Evolutionary conservation across 2,797 vertebrate genomes (phyloP).

Genomic region (Pachyuromys duprasi): DNA sequence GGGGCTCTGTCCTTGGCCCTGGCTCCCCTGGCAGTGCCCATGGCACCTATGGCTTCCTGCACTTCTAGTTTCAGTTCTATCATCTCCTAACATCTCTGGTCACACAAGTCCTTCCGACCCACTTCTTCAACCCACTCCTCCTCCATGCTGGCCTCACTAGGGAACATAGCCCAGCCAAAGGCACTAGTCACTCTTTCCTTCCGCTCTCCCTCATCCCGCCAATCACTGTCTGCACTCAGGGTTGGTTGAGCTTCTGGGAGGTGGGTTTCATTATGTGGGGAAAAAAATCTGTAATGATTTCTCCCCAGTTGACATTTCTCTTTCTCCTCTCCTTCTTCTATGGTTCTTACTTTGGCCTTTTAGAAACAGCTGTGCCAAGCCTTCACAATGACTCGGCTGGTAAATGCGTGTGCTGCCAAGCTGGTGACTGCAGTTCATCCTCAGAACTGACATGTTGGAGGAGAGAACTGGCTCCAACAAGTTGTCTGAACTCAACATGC

Average conservation of each 20-base stretch:
- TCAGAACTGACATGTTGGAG: neutral
- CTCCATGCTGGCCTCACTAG: neutral
- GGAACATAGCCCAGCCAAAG: neutral
- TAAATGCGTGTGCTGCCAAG: neutral
- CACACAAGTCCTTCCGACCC: neutral
- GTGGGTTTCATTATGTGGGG: neutral
- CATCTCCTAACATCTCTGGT: neutral
- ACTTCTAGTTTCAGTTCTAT: rapidly evolving
- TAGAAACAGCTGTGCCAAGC: neutral
- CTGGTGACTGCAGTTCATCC: neutral
- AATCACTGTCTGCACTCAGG: neutral
- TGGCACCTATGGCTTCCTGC: neutral
- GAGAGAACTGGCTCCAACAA: neutral
- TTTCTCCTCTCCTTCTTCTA: neutral
- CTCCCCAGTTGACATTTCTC: neutral
- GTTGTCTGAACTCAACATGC: too few relatives aligned
- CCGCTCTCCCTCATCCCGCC: neutral
- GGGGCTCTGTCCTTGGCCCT: neutral
- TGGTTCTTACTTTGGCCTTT: neutral
- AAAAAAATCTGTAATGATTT: neutral
- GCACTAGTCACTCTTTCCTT: too few relatives aligned
- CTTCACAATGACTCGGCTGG: neutral
- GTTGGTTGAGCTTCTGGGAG: neutral
- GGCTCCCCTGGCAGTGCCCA: neutral
- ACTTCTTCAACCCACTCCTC: neutral